These are phyloP conservation scores for Drosophila demipolita DNA, from an alignment of 2,888 invertebrate species.

Conservation along the genomic window DNA sequence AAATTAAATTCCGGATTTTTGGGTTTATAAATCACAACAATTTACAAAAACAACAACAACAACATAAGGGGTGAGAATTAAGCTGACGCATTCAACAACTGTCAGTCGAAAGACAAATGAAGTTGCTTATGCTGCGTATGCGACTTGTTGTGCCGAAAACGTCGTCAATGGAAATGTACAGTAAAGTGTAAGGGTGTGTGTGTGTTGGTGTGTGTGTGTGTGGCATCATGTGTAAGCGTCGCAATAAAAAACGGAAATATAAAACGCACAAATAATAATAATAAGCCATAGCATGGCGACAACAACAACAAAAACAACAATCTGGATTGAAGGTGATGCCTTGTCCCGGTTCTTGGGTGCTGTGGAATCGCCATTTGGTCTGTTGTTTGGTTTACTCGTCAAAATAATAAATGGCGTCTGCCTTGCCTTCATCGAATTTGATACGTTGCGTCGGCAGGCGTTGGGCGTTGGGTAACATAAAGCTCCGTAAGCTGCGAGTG, in stretches of 20 bases:
- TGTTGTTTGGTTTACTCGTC: constrained; percentile 56
- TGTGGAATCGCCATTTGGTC: constrained; percentile 13
- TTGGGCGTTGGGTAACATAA: constrained; percentile 54
- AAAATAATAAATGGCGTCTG: constrained; percentile 76
- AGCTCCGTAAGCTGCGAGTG: constrained; percentile 56
- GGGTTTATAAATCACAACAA: constrained; percentile 64
- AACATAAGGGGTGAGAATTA: constrained; percentile 29
- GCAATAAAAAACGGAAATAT: constrained; percentile 78
- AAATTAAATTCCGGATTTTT: constrained; percentile 51
- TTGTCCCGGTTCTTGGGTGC: constrained; percentile 20
- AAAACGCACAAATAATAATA: constrained; percentile 78
- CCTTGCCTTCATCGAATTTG: constrained; percentile 68
- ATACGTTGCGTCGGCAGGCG: constrained; percentile 47
- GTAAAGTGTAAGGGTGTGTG: background rate
- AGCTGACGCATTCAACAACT: constrained; percentile 64
- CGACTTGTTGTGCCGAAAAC: constrained; percentile 58
- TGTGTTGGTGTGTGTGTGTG: constrained; percentile 10
- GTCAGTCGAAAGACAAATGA: constrained; percentile 70
- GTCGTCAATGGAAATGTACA: constrained; percentile 60
- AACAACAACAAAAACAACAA: constrained; percentile 47
- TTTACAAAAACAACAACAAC: constrained; percentile 21
- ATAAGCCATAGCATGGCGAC: constrained; percentile 61
- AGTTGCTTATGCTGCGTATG: constrained; percentile 64
- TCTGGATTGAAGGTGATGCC: constrained; percentile 46
- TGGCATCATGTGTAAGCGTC: constrained; percentile 44